Conservation (phyloP, 1,140 invertebrate genomes). For the Radopholus similis region DNA sequence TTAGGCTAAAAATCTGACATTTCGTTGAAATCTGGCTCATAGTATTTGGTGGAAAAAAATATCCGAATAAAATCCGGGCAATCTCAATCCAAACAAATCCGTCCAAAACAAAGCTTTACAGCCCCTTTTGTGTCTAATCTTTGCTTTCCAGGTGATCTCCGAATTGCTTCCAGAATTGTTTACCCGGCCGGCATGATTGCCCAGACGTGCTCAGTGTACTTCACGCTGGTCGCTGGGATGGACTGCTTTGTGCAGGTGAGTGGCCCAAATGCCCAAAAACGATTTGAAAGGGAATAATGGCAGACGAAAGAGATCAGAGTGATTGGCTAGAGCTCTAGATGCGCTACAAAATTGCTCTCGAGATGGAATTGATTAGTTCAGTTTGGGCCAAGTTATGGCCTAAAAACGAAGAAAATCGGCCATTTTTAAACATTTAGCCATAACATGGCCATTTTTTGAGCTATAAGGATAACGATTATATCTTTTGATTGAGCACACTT, state of each 20-base stretch:
- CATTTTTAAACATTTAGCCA: too few relatives aligned
- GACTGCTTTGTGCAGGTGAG: constrained; percentile 59
- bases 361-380: too few relatives aligned
- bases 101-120: neutral
- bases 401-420: too few relatives aligned
- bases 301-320: neutral
- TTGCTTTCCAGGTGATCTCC: constrained; percentile 20
- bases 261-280: neutral
- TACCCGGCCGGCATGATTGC: constrained; percentile 58
- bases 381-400: too few relatives aligned
- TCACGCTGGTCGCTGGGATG: constrained; percentile 52
- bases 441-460: too few relatives aligned
- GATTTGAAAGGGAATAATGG: neutral
- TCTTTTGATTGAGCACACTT: too few relatives aligned
- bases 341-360: neutral
- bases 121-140: neutral
- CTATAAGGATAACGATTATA: too few relatives aligned
- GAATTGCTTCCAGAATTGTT: constrained; percentile 47
- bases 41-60: neutral
- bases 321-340: too few relatives aligned
- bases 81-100: neutral
- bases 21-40: neutral
- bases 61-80: neutral
- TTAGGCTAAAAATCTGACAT: neutral
- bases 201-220: constrained; percentile 60